These are phyloP conservation scores for Hyperopisus bebe DNA, from an alignment of 2,113 vertebrate genomes.

Conservation along the genomic window DNA sequence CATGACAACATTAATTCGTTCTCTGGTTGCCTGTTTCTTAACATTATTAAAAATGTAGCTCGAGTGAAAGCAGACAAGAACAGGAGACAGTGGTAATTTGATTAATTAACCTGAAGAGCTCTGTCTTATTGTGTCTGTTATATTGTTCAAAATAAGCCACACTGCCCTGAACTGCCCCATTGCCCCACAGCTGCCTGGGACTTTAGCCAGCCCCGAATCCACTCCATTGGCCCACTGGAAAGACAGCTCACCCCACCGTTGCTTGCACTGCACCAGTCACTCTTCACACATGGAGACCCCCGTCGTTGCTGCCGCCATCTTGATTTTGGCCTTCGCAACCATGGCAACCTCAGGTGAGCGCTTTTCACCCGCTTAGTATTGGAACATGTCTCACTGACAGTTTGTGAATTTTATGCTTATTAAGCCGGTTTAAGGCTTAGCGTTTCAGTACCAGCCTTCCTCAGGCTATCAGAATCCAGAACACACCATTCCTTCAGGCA, in stretches of 20 bases:
- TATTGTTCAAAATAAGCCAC: not conserved
- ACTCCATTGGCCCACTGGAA: conserved; percentile 29
- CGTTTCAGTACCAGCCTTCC: not conserved
- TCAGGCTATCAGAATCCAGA: not conserved
- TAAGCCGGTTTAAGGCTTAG: not conserved
- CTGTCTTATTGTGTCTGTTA: not conserved
- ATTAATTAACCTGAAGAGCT: not conserved
- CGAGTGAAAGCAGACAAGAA: not conserved
- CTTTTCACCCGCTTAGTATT: not conserved
- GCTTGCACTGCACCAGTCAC: not conserved
- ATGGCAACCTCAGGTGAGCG: conserved; percentile 48
- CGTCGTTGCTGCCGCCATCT: conserved; percentile 5
- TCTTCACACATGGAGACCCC: conserved; percentile 44
- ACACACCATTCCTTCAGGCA: not conserved
- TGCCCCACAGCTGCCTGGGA: not conserved
- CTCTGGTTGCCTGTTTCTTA: not conserved
- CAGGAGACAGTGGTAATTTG: not conserved
- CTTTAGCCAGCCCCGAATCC: conserved; percentile 33
- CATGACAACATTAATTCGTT: not conserved
- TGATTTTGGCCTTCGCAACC: conserved; percentile 44
- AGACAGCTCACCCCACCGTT: not conserved
- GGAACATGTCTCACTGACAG: not conserved
- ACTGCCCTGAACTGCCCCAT: not conserved
- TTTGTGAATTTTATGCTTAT: not conserved
- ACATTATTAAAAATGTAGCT: not conserved